Evolutionary conservation across 2,888 invertebrate species (phyloP).

Genomic region (Hemaris fuciformis): DNA sequence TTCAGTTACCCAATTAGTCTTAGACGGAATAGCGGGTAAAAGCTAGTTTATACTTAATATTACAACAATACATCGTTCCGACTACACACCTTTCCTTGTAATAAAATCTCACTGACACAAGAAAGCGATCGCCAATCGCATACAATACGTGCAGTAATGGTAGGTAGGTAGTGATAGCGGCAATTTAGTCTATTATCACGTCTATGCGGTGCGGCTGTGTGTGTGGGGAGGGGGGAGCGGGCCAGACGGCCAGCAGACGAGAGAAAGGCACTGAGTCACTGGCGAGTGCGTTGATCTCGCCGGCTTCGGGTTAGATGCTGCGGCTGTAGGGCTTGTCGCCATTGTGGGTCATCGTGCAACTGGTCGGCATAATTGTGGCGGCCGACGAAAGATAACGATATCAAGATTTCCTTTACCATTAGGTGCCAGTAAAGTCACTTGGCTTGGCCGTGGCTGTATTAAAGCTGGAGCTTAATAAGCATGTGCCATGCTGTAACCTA

Average conservation of each 20-base stretch:
- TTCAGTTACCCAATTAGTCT: too few species aligned
- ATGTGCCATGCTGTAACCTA: too few species aligned
- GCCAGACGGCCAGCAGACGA: conserved; percentile 65
- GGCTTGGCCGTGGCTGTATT: too few species aligned
- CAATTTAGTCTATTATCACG: conserved; percentile 11
- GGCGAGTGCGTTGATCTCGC: conserved; percentile 46
- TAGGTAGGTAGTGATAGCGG: background rate
- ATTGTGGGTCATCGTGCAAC: background rate
- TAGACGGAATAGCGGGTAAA: too few species aligned
- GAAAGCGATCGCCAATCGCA: background rate
- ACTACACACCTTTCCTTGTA: background rate
- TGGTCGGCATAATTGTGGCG: background rate
- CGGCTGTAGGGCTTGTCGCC: background rate
- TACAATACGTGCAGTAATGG: background rate
- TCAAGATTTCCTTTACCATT: too few species aligned
- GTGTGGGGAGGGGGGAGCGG: conserved; percentile 16
- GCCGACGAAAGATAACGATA: too few species aligned
- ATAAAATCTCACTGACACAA: background rate
- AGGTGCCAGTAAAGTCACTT: too few species aligned
- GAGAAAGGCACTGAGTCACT: conserved; percentile 64
- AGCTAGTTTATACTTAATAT: background rate
- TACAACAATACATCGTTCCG: background rate
- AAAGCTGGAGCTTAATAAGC: too few species aligned
- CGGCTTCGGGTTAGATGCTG: conserved; percentile 25
- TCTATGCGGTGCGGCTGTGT: conserved; percentile 20